phyloP scores from a whole-genome alignment of 2,113 vertebrate genomes.

The Gnathonemus echidnorhynchus region DNA sequence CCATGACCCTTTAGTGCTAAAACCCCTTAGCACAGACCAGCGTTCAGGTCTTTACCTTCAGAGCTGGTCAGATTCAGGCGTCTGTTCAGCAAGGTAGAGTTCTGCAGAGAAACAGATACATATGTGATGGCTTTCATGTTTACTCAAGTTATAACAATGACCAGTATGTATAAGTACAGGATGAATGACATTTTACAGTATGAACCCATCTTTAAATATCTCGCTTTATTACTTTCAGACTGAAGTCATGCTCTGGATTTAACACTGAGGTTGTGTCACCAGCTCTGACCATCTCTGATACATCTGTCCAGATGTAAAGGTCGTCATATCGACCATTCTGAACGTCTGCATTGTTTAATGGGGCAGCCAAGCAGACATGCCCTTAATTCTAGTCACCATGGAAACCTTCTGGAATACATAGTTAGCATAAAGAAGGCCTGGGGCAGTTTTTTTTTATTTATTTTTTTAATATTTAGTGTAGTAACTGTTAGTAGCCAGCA shows the following conservation, averaged over 20 bases:
- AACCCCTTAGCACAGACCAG: background rate
- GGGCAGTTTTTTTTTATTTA: too few species aligned
- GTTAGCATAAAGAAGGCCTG: background rate
- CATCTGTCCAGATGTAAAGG: background rate
- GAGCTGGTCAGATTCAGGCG: constrained; percentile 54
- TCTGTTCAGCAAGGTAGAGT: constrained; percentile 30
- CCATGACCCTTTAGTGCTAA: background rate
- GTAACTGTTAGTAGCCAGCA: background rate
- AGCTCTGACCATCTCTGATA: background rate
- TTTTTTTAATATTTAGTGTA: background rate
- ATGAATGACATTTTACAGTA: background rate
- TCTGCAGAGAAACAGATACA: constrained; percentile 31
- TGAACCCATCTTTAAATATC: background rate
- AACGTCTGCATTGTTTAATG: background rate
- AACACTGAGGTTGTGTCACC: background rate
- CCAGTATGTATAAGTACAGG: background rate
- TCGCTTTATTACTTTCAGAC: background rate
- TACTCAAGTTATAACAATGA: background rate
- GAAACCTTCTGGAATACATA: background rate
- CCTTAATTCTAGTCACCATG: background rate
- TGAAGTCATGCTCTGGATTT: background rate
- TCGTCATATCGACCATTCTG: background rate
- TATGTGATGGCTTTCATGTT: background rate
- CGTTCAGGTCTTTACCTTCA: constrained; percentile 41
- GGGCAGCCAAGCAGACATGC: background rate